phyloP scores from a whole-genome alignment of 1,140 invertebrate species.

The Zaprionus nigranus region DNA sequence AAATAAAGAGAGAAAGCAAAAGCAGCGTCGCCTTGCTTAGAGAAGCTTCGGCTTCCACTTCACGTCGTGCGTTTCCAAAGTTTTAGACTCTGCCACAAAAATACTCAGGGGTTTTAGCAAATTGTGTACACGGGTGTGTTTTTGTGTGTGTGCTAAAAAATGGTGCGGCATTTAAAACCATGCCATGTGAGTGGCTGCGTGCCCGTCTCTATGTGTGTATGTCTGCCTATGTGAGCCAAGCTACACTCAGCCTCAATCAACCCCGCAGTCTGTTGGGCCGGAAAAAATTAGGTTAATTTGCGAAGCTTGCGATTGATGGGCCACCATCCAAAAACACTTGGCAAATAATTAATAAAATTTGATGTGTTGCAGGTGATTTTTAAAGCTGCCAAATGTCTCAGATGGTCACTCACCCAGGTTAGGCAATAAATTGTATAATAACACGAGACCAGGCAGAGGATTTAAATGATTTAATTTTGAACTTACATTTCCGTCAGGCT shows the following conservation, averaged over 20 bases:
- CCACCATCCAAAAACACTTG: slow-evolving; percentile 74
- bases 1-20: slow-evolving; percentile 30
- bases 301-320: slow-evolving; percentile 66
- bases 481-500: too few species aligned
- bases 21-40: slow-evolving; percentile 11
- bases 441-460: not conserved
- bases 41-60: slow-evolving; percentile 43
- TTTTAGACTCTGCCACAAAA: slow-evolving; percentile 67
- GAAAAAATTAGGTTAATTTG: slow-evolving; percentile 80
- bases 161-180: slow-evolving; percentile 64
- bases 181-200: slow-evolving; percentile 16
- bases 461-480: not conserved
- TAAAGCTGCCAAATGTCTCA: slow-evolving; percentile 26
- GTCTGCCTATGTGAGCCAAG: slow-evolving; percentile 20
- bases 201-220: slow-evolving; percentile 14
- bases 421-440: not conserved
- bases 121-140: slow-evolving; percentile 6
- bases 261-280: slow-evolving; percentile 38
- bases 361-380: slow-evolving; percentile 11
- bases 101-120: slow-evolving; percentile 63
- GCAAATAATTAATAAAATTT: slow-evolving; percentile 77
- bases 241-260: slow-evolving; percentile 39
- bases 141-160: slow-evolving; percentile 62
- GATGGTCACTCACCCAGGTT: slow-evolving; percentile 10
- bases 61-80: slow-evolving; percentile 47